Evolutionary conservation across 2,888 invertebrate genomes (phyloP).

Genomic region (Lamproptera curius): DNA sequence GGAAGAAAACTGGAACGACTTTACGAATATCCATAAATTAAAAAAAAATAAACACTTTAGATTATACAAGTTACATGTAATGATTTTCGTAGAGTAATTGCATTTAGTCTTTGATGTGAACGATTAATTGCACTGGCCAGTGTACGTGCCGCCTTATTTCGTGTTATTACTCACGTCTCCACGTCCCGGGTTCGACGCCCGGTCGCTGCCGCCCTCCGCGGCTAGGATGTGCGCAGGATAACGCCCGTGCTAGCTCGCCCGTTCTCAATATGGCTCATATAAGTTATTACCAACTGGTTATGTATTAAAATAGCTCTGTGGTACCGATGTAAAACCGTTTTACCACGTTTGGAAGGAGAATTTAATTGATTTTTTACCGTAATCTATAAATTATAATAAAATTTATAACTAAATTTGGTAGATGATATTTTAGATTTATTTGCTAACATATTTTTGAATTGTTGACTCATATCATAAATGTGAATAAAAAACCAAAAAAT

Average conservation of each 20-base stretch:
- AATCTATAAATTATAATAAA: no score
- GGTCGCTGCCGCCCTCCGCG: constrained; percentile 43
- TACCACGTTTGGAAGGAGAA: neutral
- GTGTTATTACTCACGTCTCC: constrained; percentile 24
- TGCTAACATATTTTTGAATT: no score
- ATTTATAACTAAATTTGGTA: neutral
- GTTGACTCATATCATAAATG: no score
- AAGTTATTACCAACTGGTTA: neutral
- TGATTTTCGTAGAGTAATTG: no score
- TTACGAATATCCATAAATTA: no score
- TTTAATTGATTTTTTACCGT: neutral
- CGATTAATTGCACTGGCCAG: no score
- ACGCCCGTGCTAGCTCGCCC: constrained; percentile 28
- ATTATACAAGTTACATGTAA: no score
- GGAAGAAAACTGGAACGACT: no score
- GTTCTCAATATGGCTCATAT: constrained; percentile 6
- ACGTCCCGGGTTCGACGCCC: constrained; percentile 65
- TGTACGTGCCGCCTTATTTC: constrained; percentile 25
- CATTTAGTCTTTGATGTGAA: no score
- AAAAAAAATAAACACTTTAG: no score
- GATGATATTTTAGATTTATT: neutral
- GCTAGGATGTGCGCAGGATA: constrained; percentile 66
- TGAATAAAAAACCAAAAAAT: no score
- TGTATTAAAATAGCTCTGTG: neutral
- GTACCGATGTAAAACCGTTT: neutral